Evolutionary conservation across 1,140 invertebrate genomes (phyloP).

Genomic region (Temnothorax longispinosus): DNA sequence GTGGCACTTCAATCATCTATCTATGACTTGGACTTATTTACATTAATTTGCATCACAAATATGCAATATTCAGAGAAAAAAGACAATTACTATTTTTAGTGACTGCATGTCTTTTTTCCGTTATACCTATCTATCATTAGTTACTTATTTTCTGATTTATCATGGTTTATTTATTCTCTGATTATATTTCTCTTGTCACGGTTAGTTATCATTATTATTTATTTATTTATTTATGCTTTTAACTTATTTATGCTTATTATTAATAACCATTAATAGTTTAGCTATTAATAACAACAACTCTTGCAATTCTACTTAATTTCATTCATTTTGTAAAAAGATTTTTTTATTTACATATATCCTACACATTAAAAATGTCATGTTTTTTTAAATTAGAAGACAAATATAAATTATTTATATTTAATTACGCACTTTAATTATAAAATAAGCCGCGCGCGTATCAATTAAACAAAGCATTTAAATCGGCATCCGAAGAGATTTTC

Average conservation of each 20-base stretch:
- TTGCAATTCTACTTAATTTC: background rate
- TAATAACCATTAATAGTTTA: background rate
- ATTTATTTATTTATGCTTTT: background rate
- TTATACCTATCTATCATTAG: background rate
- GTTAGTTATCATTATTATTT: background rate
- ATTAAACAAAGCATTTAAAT: background rate
- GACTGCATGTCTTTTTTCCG: background rate
- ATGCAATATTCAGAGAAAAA: background rate
- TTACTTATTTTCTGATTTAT: background rate
- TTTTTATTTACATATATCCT: background rate
- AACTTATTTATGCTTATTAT: background rate
- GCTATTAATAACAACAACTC: background rate
- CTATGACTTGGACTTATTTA: background rate
- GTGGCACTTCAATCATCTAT: background rate
- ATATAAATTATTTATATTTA: background rate
- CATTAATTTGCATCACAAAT: conserved; percentile 7
- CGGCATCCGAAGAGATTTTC: background rate
- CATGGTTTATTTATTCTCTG: background rate
- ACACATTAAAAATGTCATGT: background rate
- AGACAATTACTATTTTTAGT: background rate
- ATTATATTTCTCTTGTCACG: background rate
- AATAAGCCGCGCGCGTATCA: background rate
- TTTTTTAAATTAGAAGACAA: background rate
- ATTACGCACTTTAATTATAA: background rate
- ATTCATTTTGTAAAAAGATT: background rate